These are phyloP conservation scores for Pedetes capensis DNA, from an alignment of 2,113 vertebrate genomes.

Conservation along the genomic window DNA sequence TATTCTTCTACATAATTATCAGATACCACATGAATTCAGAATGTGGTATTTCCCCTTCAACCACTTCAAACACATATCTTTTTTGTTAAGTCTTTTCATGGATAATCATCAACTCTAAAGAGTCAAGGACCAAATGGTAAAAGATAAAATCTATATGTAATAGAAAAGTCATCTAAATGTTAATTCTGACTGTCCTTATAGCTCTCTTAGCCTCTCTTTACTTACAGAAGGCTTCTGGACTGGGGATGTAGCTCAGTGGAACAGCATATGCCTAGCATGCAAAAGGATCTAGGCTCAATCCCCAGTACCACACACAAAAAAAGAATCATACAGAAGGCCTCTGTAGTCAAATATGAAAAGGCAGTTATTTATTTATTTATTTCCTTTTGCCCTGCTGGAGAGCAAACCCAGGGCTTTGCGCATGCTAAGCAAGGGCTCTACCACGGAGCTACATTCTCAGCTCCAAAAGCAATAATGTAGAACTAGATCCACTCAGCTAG, in stretches of 20 bases:
- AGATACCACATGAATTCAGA: conserved; percentile 38
- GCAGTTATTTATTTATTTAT: not conserved
- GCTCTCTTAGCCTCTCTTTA: conserved; percentile 9
- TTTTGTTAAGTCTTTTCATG: conserved; percentile 16
- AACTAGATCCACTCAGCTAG: conserved; percentile 19
- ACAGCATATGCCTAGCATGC: too few relatives aligned
- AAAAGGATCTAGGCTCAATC: too few relatives aligned
- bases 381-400: not conserved
- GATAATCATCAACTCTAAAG: conserved; percentile 11
- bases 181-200: conserved; percentile 24
- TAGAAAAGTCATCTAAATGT: conserved; percentile 29
- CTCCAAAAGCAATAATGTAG: not conserved
- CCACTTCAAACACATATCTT: conserved; percentile 49
- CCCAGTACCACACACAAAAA: too few relatives aligned
- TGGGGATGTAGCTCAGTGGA: too few relatives aligned
- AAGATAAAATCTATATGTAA: conserved; percentile 38
- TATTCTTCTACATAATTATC: not conserved
- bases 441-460: not conserved
- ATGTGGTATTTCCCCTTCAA: conserved; percentile 32
- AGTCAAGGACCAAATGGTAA: conserved; percentile 18
- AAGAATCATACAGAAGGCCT: conserved; percentile 37
- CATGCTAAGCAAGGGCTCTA: not conserved
- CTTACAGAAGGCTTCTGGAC: conserved; percentile 36
- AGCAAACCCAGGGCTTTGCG: not conserved
- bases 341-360: conserved; percentile 28